Evolutionary conservation across 2,888 invertebrate genomes (phyloP).

Genomic region (Trachelus iudaicus): DNA sequence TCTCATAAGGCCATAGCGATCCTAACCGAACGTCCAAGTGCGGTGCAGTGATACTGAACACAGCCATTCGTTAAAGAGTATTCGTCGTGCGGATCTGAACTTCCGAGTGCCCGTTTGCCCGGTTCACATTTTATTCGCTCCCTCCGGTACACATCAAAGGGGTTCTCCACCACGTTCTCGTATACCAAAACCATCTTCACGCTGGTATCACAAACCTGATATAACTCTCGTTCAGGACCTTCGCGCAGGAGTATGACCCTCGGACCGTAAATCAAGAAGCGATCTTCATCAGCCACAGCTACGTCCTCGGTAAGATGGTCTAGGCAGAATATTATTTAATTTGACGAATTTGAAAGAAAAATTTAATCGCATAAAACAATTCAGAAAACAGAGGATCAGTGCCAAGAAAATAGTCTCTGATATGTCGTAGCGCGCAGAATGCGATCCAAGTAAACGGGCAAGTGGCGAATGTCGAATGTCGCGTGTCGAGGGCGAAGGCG

Average conservation of each 20-base stretch:
- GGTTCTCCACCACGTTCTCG: background rate
- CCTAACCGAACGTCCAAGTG: background rate
- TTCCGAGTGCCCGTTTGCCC: slow-evolving; percentile 51
- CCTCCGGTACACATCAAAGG: background rate
- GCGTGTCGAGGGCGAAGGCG: slow-evolving; percentile 26
- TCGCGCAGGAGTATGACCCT: background rate
- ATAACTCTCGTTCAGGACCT: background rate
- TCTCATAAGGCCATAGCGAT: background rate
- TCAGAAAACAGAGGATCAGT: background rate
- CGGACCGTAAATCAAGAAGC: background rate
- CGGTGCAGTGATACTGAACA: slow-evolving; percentile 51
- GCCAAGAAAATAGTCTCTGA: background rate
- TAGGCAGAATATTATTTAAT: background rate
- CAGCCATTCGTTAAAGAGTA: slow-evolving; percentile 48
- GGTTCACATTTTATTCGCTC: slow-evolving; percentile 12
- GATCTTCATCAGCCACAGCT: background rate
- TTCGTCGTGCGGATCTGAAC: slow-evolving; percentile 42
- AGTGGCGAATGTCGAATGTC: slow-evolving; percentile 10
- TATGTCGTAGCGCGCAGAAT: background rate
- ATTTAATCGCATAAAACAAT: background rate
- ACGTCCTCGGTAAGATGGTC: background rate
- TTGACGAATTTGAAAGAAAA: no score
- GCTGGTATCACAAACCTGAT: background rate
- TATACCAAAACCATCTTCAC: background rate
- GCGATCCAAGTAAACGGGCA: background rate